These are phyloP conservation scores for Pogona vitticeps DNA, from an alignment of 2,113 vertebrate genomes.

Conservation along the genomic window DNA sequence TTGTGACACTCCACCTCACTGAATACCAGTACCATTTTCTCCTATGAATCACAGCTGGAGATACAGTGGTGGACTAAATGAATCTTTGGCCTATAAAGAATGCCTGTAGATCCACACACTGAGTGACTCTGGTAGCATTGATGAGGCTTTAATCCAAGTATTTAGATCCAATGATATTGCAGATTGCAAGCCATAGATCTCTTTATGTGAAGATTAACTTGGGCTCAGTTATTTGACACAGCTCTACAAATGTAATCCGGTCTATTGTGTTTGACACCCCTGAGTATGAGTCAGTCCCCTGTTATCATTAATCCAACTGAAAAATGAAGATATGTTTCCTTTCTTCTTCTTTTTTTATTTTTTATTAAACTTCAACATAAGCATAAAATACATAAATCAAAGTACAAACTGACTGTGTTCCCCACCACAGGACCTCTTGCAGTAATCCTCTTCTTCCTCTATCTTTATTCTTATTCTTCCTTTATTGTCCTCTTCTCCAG, in stretches of 20 bases:
- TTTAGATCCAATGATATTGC: not conserved
- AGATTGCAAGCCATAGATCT: not conserved
- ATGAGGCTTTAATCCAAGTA: not conserved
- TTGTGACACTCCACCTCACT: not conserved
- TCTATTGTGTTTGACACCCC: not conserved
- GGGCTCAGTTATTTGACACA: not conserved
- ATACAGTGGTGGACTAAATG: not conserved
- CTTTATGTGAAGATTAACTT: not conserved
- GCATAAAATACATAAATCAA: too few species aligned
- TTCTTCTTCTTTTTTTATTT: too few species aligned
- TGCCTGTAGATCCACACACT: not conserved
- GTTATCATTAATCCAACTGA: accelerated
- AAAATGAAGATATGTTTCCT: not conserved
- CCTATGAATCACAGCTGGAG: not conserved
- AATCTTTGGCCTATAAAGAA: not conserved
- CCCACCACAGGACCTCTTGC: too few species aligned
- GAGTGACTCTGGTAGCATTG: not conserved
- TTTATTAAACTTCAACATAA: too few species aligned
- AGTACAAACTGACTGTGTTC: too few species aligned
- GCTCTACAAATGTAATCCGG: not conserved
- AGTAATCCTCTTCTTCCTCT: too few species aligned
- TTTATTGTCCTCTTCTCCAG: too few species aligned
- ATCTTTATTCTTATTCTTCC: too few species aligned
- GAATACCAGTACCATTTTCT: not conserved
- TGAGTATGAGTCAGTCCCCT: not conserved